Evolutionary conservation across 2,888 invertebrate genomes (phyloP).

Genomic region (Netelia virgata): DNA sequence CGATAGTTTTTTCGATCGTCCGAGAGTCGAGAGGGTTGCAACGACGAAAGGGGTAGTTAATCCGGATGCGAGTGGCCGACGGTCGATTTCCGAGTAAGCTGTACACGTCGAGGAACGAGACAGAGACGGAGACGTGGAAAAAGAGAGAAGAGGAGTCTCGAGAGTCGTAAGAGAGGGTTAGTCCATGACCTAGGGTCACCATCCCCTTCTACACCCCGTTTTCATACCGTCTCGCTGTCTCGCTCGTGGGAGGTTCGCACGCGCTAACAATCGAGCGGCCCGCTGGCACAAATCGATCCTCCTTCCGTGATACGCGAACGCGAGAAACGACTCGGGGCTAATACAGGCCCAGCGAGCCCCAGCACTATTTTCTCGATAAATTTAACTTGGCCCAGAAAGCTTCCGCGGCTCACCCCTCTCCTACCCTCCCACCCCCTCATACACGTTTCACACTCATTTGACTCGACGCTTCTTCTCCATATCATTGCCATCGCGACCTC

Average conservation of each 20-base stretch:
- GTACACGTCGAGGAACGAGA: background rate
- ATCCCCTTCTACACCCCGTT: slow-evolving; percentile 24
- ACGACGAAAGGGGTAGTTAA: slow-evolving; percentile 17
- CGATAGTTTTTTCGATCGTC: background rate
- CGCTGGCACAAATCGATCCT: slow-evolving; percentile 64
- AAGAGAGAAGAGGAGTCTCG: slow-evolving; percentile 24
- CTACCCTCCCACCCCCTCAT: background rate
- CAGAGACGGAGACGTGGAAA: slow-evolving; percentile 1
- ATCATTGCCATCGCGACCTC: slow-evolving; percentile 39
- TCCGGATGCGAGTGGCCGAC: slow-evolving; percentile 44
- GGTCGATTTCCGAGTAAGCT: slow-evolving; percentile 34
- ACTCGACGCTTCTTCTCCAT: background rate
- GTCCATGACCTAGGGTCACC: slow-evolving; percentile 67
- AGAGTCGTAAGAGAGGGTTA: slow-evolving; percentile 41
- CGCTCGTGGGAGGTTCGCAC: slow-evolving; percentile 29
- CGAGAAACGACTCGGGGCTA: slow-evolving; percentile 24
- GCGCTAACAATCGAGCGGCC: slow-evolving; percentile 60
- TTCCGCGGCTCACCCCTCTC: slow-evolving; percentile 33
- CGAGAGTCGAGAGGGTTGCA: slow-evolving; percentile 2
- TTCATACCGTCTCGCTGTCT: slow-evolving; percentile 34
- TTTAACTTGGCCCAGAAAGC: slow-evolving; percentile 69
- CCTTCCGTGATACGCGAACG: slow-evolving; percentile 58
- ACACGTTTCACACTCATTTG: background rate
- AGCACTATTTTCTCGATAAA: slow-evolving; percentile 66
- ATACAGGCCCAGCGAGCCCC: slow-evolving; percentile 22